Evolutionary conservation across 1,140 invertebrate genomes (phyloP), one percentile per base, ranked within the genome.

Genomic region (Euura lappo): DNA sequence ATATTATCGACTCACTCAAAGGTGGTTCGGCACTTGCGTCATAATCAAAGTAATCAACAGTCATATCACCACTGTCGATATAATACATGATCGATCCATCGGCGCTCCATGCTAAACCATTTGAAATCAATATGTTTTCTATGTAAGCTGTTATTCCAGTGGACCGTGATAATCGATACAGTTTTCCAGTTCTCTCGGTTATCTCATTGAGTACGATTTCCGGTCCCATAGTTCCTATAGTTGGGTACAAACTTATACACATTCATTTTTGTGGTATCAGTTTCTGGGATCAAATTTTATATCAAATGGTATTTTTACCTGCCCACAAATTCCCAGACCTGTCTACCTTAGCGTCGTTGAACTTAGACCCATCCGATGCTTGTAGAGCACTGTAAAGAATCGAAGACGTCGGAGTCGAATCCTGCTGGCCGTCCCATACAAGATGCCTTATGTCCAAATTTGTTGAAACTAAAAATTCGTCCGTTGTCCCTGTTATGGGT

Each of bases 191-290:
- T 60, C 51, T 60, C 51, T 60, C 51, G 8, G 51, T 60, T 60
- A 60, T 5, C n/a, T 3, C 73, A 70, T 84, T 75, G 3, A 72
- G 66, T 42, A 44, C 44, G 77, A 76, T 86, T 77, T 92, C 90
- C 47, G 84, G 78, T 3, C 90, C 92, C 92, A 95, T 94, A 60
- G 94, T 95, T 67, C 93, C 94, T 92, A 79, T 76, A 60, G n/a
- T 10, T 60, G n/a, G n/a, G n/a, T 60, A n/a, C 8, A 10, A n/a
- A n/a, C n/a, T n/a, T n/a, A n/a, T n/a, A n/a, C n/a, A n/a, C n/a
- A n/a, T n/a, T n/a, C n/a, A n/a, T n/a, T n/a, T n/a, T n/a, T n/a
- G n/a, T n/a, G n/a, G n/a, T n/a, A n/a, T n/a, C n/a, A n/a, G n/a
- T n/a, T n/a, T n/a, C n/a, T n/a, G n/a, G n/a, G n/a, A n/a, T n/a